These are phyloP conservation scores for Ceratitis capitata DNA, from an alignment of 1,140 invertebrate genomes.

Conservation along the genomic window DNA sequence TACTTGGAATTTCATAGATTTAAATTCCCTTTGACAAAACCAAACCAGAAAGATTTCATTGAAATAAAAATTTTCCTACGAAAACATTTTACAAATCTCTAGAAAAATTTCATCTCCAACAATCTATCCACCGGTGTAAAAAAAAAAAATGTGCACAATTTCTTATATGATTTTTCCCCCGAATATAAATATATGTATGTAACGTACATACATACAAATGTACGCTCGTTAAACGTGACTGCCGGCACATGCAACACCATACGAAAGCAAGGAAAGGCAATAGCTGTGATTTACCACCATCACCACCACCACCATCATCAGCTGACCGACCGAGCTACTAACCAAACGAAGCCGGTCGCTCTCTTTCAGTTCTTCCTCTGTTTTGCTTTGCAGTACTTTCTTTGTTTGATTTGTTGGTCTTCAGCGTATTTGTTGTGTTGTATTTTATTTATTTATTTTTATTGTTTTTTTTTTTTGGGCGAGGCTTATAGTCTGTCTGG, in stretches of 20 bases:
- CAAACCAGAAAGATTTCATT: too few relatives aligned
- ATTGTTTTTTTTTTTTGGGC: not conserved
- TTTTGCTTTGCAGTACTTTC: not conserved
- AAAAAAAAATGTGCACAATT: too few relatives aligned
- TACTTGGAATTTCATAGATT: too few relatives aligned
- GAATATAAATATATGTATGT: not conserved
- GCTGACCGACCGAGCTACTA: too few relatives aligned
- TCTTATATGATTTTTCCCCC: not conserved
- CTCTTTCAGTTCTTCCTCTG: not conserved
- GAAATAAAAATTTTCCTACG: too few relatives aligned
- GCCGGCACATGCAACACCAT: not conserved
- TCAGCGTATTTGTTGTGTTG: not conserved
- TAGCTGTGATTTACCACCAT: not conserved
- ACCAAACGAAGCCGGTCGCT: conserved; percentile 5
- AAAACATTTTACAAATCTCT: too few relatives aligned
- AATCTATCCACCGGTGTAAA: not conserved
- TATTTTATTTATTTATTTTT: not conserved
- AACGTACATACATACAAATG: too few relatives aligned
- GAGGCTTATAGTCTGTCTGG: too few relatives aligned
- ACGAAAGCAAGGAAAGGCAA: not conserved
- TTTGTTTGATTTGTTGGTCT: not conserved
- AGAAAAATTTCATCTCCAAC: not conserved
- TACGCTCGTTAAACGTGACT: not conserved
- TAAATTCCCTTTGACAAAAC: too few relatives aligned
- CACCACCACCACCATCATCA: not conserved